Evolutionary conservation across 2,888 invertebrate species (phyloP), one percentile per base, ranked within the genome.

Genomic region (Junonia oenone): DNA sequence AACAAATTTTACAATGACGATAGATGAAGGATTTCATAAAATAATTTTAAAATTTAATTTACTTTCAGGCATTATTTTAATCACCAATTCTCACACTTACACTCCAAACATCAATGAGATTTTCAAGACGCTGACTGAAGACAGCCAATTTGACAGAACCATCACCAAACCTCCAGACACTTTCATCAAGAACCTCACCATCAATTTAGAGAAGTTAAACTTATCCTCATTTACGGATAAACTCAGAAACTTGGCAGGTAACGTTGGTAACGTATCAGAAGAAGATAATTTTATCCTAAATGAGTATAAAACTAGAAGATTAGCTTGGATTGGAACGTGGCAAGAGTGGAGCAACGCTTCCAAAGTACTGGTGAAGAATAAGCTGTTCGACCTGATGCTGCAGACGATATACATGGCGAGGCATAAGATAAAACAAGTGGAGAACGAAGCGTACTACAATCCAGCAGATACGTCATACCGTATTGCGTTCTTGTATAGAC

Each of bases 331-430:
- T 0, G 60, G 61, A 0, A 29, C 6, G 0, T 8, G 2, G 0
- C 17, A 14, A 2, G 45, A 62, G 0, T 45, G 43, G 37, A 5
- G 35, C 0, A 14, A 8, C 0, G 62, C 56, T 0, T 17, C 54
- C 1, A 37, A 8, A 2, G 19, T 59, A 0, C 13, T 50, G 0
- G 52, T 56, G 0, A 51, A 50, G 6, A 54, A 58, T 8, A 75
- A 73, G 35, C 2, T 59, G 0, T 52, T 63, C 17, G 76, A 77
- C 27, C 0, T 71, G 17, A 72, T 72, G 65, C 59, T 78, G 3
- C 74, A 75, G 45, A 15, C 63, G 0, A 67, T 78, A n/a, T 76
- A 76, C 56, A 76, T 76, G 76, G 67, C 72, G 0, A 59, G 72
- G 1, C 68, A 73, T 46, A 65, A 64, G 22, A 48, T 76, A 0